Conservation (phyloP, 2,888 invertebrate species). For the Drosophila longiperda region DNA sequence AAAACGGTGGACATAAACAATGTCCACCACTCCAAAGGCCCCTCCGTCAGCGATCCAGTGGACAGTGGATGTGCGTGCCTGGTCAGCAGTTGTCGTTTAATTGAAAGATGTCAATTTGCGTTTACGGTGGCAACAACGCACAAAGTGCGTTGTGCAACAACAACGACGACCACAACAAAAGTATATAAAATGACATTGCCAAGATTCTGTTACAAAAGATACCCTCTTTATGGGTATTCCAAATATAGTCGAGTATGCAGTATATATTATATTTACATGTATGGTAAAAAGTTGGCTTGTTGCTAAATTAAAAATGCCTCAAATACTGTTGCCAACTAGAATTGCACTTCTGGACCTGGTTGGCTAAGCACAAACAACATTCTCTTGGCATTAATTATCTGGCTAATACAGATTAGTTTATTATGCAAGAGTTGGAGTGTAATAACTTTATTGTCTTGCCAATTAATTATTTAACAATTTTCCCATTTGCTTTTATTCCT, state of each 20-base stretch:
- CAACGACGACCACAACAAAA: conserved; percentile 7
- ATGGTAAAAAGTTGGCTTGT: background rate
- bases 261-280: no score
- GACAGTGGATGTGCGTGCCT: conserved; percentile 60
- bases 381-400: background rate
- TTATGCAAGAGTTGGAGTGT: background rate
- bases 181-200: background rate
- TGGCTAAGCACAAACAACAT: background rate
- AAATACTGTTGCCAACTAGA: background rate
- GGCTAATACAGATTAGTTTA: background rate
- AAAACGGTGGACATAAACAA: conserved; percentile 28
- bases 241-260: background rate
- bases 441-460: conserved; percentile 2
- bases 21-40: background rate
- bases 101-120: conserved; percentile 81
- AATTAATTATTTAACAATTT: background rate
- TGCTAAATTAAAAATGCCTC: background rate
- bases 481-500: background rate
- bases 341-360: background rate
- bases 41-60: conserved; percentile 3
- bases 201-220: conserved; percentile 10
- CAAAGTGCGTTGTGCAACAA: conserved; percentile 73
- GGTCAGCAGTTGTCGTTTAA: conserved; percentile 66
- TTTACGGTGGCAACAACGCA: conserved; percentile 67
- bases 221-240: conserved; percentile 9